Conservation (phyloP, 2,113 vertebrate genomes). For the Lota lota region DNA sequence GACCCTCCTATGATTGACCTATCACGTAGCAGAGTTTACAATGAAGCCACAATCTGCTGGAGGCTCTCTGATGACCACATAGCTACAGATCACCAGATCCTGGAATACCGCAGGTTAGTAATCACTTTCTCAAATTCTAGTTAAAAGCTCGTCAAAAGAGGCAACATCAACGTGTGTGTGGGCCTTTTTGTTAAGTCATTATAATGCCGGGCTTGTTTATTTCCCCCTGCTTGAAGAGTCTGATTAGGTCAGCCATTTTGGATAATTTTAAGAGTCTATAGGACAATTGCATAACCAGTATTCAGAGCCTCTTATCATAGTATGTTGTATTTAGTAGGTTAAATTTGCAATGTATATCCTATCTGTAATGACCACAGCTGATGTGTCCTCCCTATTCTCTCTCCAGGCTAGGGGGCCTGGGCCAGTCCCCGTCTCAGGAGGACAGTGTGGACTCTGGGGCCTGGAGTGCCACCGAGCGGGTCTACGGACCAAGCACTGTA, state of each 20-base stretch:
- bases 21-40: conserved; percentile 83
- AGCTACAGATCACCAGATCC: conserved; percentile 82
- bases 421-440: conserved; percentile 46
- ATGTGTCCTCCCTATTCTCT: background rate
- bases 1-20: conserved; percentile 88
- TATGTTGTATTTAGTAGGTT: too few relatives aligned
- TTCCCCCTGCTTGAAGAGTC: too few relatives aligned
- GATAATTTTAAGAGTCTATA: too few relatives aligned
- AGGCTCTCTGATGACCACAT: conserved; percentile 77
- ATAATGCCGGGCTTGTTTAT: too few relatives aligned
- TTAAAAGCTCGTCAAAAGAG: too few relatives aligned
- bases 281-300: too few relatives aligned
- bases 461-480: conserved; percentile 77
- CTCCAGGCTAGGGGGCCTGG: conserved; percentile 38
- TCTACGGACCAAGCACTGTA: conserved; percentile 76
- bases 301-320: too few relatives aligned
- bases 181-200: too few relatives aligned
- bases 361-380: background rate
- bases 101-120: conserved; percentile 84
- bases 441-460: conserved; percentile 68
- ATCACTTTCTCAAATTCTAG: background rate
- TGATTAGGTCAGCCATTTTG: too few relatives aligned
- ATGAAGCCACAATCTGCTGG: conserved; percentile 87
- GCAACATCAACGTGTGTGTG: too few relatives aligned
- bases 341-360: too few relatives aligned